Conservation (phyloP, 53 echinoderm and acorn worm genomes). For the Actinopyga echinites region DNA sequence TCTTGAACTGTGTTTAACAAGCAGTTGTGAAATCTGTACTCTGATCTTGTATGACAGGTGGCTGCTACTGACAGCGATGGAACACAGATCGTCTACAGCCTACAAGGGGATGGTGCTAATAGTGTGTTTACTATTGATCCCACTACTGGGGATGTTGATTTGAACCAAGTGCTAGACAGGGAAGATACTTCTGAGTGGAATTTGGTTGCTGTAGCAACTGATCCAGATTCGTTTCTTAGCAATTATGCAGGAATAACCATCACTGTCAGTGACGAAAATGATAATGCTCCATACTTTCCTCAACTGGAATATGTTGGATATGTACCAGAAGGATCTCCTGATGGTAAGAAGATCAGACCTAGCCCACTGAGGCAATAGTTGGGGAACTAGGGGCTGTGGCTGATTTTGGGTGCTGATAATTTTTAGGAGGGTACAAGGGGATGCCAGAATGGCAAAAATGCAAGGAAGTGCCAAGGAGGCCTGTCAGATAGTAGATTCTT, state of each 20-base stretch:
- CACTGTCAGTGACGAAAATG: constrained; percentile 72
- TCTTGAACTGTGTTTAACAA: no score
- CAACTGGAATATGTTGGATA: constrained; percentile 69
- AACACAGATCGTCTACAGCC: constrained; percentile 47
- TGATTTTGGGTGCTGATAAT: no score
- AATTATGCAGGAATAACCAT: constrained; percentile 70
- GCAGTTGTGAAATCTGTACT: no score
- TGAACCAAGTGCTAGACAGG: constrained; percentile 61
- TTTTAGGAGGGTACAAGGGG: no score
- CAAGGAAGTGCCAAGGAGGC: no score
- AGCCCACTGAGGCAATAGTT: no score
- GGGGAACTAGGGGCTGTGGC: no score
- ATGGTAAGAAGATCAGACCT: background rate
- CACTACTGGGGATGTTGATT: constrained; percentile 54
- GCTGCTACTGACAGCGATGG: background rate
- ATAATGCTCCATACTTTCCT: constrained; percentile 70
- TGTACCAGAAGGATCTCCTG: constrained; percentile 57
- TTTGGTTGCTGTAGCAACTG: constrained; percentile 64
- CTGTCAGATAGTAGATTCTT: no score
- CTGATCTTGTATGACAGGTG: background rate
- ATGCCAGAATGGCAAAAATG: no score
- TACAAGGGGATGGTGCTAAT: constrained; percentile 62
- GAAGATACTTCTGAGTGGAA: constrained; percentile 54
- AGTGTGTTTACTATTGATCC: constrained; percentile 57
- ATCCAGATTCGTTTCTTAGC: constrained; percentile 28